Evolutionary conservation across 2,888 invertebrate genomes (phyloP), one percentile per base, ranked within the genome.

Genomic region (Villa cingulata): DNA sequence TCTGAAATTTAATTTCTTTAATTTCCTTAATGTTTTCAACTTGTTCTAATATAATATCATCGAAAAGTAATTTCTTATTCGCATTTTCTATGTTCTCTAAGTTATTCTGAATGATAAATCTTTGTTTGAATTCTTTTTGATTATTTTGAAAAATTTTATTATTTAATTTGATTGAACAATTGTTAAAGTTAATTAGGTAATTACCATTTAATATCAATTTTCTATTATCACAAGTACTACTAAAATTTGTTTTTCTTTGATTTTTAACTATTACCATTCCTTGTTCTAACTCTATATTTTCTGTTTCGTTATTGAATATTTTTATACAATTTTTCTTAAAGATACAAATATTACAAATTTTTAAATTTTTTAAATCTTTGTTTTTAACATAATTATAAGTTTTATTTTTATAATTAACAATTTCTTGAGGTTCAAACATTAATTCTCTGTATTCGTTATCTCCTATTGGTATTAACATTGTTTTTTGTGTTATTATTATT

Each of bases 1-100:
- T n/a, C n/a, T n/a, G n/a, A n/a, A n/a, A n/a, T n/a, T n/a, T n/a
- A n/a, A n/a, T n/a, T n/a, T n/a, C n/a, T n/a, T n/a, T n/a, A n/a
- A 49, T 49, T 34, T 20, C 38, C 29, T 43, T 42, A n/a, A 39
- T 32, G 39, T 49, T 49, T 43, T 49, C 43, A 29, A 43, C 42
- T 17, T 49, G 37, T 18, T 34, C 14, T 20, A 36, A 9, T 16
- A 44, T 23, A n/a, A n/a, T n/a, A n/a, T n/a, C n/a, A n/a, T n/a
- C n/a, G n/a, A n/a, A n/a, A n/a, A n/a, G n/a, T n/a, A 44, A n/a
- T n/a, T n/a, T n/a, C n/a, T n/a, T n/a, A n/a, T n/a, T n/a, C n/a
- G n/a, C n/a, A n/a, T n/a, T n/a, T 37, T 37, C 37, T 10, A 49
- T 19, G 14, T 37, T 19, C 15, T 45, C 32, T 20, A 45, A 32